These are phyloP conservation scores for Dione vanillae DNA, from an alignment of 2,888 invertebrate genomes.

Conservation along the genomic window DNA sequence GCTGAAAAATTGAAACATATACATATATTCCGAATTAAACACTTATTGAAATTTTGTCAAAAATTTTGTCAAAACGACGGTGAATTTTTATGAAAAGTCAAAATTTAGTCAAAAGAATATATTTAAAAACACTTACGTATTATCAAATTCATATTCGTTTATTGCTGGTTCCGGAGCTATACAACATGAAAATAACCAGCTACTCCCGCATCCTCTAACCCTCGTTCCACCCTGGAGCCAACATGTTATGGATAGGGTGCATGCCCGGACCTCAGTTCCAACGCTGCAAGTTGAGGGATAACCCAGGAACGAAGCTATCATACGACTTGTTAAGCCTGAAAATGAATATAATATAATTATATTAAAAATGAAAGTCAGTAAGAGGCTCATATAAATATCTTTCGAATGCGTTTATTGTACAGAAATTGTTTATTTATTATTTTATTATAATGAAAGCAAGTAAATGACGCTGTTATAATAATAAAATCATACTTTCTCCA, in stretches of 20 bases:
- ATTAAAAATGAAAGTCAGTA: neutral
- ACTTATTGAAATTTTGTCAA: neutral
- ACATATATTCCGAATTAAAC: neutral
- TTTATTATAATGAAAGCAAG: slow-evolving; percentile 19
- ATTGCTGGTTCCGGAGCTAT: slow-evolving; percentile 54
- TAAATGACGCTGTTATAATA: slow-evolving; percentile 19
- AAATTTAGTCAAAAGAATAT: neutral
- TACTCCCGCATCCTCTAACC: slow-evolving; percentile 87
- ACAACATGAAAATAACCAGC: slow-evolving; percentile 90
- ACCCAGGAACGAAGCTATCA: slow-evolving; percentile 84
- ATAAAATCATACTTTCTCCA: slow-evolving; percentile 59
- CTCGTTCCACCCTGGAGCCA: slow-evolving; percentile 90
- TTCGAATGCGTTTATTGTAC: slow-evolving; percentile 13
- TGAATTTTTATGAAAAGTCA: neutral
- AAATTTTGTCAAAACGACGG: neutral
- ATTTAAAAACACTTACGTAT: slow-evolving; percentile 56
- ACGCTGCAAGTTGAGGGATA: slow-evolving; percentile 84
- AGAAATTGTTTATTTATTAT: slow-evolving; percentile 10
- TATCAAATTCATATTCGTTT: slow-evolving; percentile 60
- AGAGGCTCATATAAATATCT: neutral
- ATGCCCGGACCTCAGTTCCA: slow-evolving; percentile 85
- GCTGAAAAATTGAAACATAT: slow-evolving; percentile 53
- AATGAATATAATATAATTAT: slow-evolving; percentile 31
- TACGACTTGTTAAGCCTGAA: slow-evolving; percentile 72
- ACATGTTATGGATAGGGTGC: slow-evolving; percentile 89